Conservation (phyloP, 1,140 invertebrate species). For the Tribolium castaneum region DNA sequence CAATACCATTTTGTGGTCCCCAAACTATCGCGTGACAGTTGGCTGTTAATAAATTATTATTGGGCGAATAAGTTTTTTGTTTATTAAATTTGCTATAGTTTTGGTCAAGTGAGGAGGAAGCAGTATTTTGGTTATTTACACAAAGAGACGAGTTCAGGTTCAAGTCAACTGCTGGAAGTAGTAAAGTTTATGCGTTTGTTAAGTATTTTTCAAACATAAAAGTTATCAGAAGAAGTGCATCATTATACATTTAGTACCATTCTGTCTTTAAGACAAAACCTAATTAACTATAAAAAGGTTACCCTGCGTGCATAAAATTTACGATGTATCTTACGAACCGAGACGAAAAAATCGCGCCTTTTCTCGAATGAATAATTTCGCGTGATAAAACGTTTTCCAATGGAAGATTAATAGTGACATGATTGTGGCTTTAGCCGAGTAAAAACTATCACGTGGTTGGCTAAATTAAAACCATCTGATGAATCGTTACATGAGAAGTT, state of each 20-base stretch:
- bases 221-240: slow-evolving; percentile 30
- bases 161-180: slow-evolving; percentile 29
- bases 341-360: not conserved
- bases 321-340: not conserved
- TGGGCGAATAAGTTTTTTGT: too few relatives aligned
- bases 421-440: not conserved
- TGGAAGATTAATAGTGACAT: slow-evolving; percentile 9
- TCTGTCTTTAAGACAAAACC: slow-evolving; percentile 21
- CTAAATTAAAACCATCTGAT: slow-evolving; percentile 33
- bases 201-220: slow-evolving; percentile 29
- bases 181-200: slow-evolving; percentile 32
- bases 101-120: too few relatives aligned
- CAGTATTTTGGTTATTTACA: slow-evolving; percentile 24
- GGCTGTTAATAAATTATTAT: too few relatives aligned
- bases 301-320: slow-evolving; percentile 14
- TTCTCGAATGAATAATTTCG: not conserved
- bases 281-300: slow-evolving; percentile 20
- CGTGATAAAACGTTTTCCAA: not conserved
- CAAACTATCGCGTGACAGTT: too few relatives aligned
- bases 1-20: too few relatives aligned
- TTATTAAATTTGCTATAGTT: too few relatives aligned
- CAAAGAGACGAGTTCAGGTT: slow-evolving; percentile 18
- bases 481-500: slow-evolving; percentile 10
- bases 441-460: not conserved
- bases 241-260: slow-evolving; percentile 29